Base-by-base conservation (phyloP, 2,797 vertebrate genomes). In the Rhadinocentrus ornatus region DNA sequence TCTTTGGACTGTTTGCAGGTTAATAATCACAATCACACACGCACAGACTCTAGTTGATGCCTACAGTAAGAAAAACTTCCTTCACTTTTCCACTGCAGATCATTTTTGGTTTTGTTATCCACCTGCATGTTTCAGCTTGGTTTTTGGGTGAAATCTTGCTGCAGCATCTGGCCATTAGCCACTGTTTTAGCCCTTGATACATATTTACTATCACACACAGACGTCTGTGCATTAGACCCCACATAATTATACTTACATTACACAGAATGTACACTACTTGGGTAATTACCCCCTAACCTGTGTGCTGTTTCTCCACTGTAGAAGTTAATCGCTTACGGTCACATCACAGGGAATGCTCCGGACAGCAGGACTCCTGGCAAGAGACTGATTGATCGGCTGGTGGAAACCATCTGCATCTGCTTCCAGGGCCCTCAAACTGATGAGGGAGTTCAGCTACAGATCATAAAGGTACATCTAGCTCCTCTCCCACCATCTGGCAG, bases 1-100 rank as follows among this genome's bases (percentile, higher is more conserved):
- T 99, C 97, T 0, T 86, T 99, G 86, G 98, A 99, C 87, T 99
- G 98, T 86, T 92, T 99, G 75, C 98, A 99, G 96, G 98, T 98
- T 72, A 60, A 35, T 66, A 22, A 20, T 57, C 29, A 35, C 66
- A 0, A 0, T 0, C 18, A 6, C 57, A 62, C 35, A 35, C 55
- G 4, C 71, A 62, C 58, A 22, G 0, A 6, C 12, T 12, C n/a
- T 2, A 22, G 6, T 29, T 26, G 27, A 57, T 37, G n/a, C n/a
- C 7, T 35, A 0, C 52, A 41, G 53, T 54, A 2, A 54, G 27
- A 29, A 18, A 54, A n/a, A 15, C 37, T 18, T 46, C 18, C 20
- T 32, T 48, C 4, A 13, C 32, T 32, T 57, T 24, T 11, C 76
- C 31, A 18, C 13, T 29, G 4, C 37, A 56, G 27, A 13, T 20